A percentile compares a stretch with the other conserved stretches of the same genome.
phyloP scores from a whole-genome alignment of 2,113 vertebrate species.

The Dendrocopos noguchii region DNA sequence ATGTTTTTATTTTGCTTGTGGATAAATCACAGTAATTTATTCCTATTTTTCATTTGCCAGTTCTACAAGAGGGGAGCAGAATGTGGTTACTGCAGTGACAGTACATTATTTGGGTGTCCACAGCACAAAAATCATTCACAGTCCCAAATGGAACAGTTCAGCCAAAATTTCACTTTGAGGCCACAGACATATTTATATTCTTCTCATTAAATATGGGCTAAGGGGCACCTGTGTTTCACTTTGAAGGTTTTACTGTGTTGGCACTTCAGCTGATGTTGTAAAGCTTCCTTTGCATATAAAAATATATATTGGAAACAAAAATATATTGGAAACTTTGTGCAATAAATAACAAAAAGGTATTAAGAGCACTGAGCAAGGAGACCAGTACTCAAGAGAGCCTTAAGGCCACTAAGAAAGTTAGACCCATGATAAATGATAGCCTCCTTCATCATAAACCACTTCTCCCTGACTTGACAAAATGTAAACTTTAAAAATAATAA shows the following conservation, averaged over 20 bases:
- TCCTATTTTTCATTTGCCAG: neutral
- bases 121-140: neutral
- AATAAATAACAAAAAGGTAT: neutral
- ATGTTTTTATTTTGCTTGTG: neutral
- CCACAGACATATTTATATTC: neutral
- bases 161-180: neutral
- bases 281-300: neutral
- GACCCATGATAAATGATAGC: neutral
- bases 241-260: neutral
- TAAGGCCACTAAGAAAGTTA: neutral
- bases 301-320: neutral
- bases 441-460: neutral
- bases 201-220: neutral
- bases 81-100: neutral
- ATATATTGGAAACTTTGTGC: neutral
- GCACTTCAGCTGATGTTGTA: neutral
- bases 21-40: neutral
- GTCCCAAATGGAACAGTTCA: neutral
- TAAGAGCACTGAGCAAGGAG: neutral
- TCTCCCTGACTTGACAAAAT: neutral
- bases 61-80: neutral
- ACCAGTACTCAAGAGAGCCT: neutral
- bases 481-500: neutral
- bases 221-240: slow-evolving; percentile 1
- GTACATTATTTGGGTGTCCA: neutral